Base-by-base conservation (phyloP, 2,113 vertebrate genomes). In the Cygnus buccinator region DNA sequence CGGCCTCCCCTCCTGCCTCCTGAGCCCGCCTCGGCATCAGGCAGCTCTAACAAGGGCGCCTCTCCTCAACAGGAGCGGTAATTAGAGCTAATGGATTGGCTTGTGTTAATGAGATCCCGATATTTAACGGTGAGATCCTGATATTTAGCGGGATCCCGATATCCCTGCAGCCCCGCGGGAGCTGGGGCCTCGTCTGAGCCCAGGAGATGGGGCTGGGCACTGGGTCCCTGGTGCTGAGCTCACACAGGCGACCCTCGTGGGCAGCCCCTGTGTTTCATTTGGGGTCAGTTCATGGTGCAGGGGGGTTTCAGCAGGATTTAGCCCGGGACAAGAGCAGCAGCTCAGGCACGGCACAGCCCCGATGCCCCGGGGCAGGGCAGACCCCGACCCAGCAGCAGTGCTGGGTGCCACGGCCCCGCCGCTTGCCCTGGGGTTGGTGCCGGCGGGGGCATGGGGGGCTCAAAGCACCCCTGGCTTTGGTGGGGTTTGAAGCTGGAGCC, bases 61-160 rank as follows among this genome's bases (percentile, higher is more conserved):
- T 88, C 73, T 93, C 54, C 73, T 54, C 96, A 84, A 75, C 83
- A 86, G 94, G 79, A 25, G 66, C 77, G 77, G 82, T 79, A 88
- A 96, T 97, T 94, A 91, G 91, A 62, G 79, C 77, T 95, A 70
- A 80, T 88, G 83, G 84, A 29, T 90, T 29, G 59, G 89, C 59
- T 95, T 80, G 73, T 29, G 35, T 84, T 84, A 21, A 10, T 52
- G 68, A 71, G 90, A 67, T 94, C 71, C 86, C 92, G 90, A 68
- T 46, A 41, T 48, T 48, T 48, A 48, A 19, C 4, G 20, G 46
- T 52, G 68, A 71, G 90, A 67, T 93, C 71, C 86, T 91, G 91
- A 68, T 50, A 41, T 48, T 48, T 48, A 48, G 20, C 4, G 46
- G 46, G 90, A 65, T 94, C 71, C 86, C 90, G 90, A 68, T 54